Evolutionary conservation across 2,113 vertebrate genomes (phyloP).

Genomic region (Hystrix brachyura): DNA sequence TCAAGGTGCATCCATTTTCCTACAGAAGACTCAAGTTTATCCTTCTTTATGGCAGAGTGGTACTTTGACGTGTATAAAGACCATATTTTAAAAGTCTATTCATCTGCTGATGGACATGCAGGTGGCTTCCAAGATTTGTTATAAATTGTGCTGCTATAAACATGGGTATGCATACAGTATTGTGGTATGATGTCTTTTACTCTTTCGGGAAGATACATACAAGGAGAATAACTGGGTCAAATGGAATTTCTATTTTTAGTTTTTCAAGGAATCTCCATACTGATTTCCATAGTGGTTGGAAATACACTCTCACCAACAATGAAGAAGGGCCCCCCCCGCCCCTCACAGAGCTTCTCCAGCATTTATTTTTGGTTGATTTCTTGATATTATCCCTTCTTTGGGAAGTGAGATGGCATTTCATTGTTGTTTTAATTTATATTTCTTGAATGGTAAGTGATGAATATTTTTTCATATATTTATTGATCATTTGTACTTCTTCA

Average conservation of each 20-base stretch:
- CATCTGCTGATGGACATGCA: not conserved
- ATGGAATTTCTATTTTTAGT: not conserved
- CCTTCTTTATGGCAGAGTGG: no score
- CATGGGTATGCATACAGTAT: not conserved
- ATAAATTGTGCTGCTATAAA: not conserved
- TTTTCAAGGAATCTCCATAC: not conserved
- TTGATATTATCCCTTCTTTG: not conserved
- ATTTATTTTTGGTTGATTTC: not conserved
- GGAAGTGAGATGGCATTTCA: not conserved
- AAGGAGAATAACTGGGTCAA: not conserved
- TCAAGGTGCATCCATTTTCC: no score
- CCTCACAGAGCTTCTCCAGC: not conserved
- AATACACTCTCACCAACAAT: not conserved
- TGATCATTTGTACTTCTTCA: not conserved
- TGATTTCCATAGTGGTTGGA: not conserved
- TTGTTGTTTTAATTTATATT: not conserved
- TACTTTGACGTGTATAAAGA: no score
- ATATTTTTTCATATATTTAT: not conserved
- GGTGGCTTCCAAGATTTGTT: not conserved
- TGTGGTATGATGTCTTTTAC: not conserved
- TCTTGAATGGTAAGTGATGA: not conserved
- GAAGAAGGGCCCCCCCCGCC: not conserved
- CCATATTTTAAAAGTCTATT: not conserved
- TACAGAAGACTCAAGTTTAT: no score
- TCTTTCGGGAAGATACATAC: not conserved